phyloP scores from a whole-genome alignment of 2,113 vertebrate genomes.

The Labeo rohita region DNA sequence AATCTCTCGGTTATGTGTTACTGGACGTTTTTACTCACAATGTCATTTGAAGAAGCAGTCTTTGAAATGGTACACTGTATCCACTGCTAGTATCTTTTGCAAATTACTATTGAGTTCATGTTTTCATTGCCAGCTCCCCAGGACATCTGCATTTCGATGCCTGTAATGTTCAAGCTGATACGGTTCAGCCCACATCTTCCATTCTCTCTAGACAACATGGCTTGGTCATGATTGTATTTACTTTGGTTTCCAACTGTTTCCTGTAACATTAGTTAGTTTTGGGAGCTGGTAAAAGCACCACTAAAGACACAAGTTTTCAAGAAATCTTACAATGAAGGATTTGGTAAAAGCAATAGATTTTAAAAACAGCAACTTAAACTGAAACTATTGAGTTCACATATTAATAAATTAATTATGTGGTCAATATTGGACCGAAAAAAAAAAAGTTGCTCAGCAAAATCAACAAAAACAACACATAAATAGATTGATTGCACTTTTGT shows the following conservation, averaged over 20 bases:
- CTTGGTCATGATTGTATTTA: background rate
- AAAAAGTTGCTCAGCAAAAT: too few relatives aligned
- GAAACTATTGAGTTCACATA: too few relatives aligned
- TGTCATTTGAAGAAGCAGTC: background rate
- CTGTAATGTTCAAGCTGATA: background rate
- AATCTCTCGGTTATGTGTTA: background rate
- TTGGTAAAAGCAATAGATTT: background rate
- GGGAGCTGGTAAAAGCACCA: background rate
- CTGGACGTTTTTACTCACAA: background rate
- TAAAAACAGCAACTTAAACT: too few relatives aligned
- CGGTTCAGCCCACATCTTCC: background rate
- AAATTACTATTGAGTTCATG: background rate
- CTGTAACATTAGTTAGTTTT: background rate
- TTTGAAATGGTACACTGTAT: background rate
- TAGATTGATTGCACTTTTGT: too few relatives aligned
- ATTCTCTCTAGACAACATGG: background rate
- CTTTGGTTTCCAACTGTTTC: background rate
- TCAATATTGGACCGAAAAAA: too few relatives aligned
- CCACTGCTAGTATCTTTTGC: conserved; percentile 4
- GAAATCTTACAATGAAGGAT: background rate
- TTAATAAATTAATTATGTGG: too few relatives aligned
- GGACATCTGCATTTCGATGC: background rate
- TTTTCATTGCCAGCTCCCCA: background rate
- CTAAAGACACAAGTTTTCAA: background rate
- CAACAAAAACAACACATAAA: too few relatives aligned